Conservation (phyloP, 2,797 vertebrate species). For the Pogonophryne albipinna region DNA sequence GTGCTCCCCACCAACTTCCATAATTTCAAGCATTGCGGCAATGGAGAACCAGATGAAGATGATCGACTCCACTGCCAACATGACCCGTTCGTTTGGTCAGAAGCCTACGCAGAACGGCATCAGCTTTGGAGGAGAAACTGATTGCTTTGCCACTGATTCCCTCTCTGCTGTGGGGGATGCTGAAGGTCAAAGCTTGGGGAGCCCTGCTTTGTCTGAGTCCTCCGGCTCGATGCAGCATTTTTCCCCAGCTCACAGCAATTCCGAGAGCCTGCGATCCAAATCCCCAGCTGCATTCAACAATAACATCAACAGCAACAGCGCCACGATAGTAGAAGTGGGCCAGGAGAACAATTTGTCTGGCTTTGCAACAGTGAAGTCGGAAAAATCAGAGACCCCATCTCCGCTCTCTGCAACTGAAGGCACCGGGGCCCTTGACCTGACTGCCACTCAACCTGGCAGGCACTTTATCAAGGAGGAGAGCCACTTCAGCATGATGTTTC, state of each 20-base stretch:
- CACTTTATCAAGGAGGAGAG: conserved; percentile 95
- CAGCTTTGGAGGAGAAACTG: conserved; percentile 86
- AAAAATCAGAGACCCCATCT: conserved; percentile 95
- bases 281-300: conserved; percentile 87
- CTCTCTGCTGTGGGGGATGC: conserved; percentile 90
- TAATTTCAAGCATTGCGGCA: conserved; percentile 97
- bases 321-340: conserved; percentile 84
- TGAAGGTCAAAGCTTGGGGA: conserved; percentile 94
- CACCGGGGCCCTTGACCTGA: conserved; percentile 95
- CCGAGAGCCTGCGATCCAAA: conserved; percentile 93
- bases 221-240: conserved; percentile 94
- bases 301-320: conserved; percentile 77
- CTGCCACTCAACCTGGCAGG: conserved; percentile 91
- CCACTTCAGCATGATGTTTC: conserved; percentile 98
- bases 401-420: conserved; percentile 88
- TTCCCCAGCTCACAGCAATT: conserved; percentile 92
- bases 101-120: conserved; percentile 91
- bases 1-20: conserved; percentile 90
- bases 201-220: conserved; percentile 95
- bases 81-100: conserved; percentile 87
- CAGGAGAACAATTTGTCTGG: conserved; percentile 84
- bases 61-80: conserved; percentile 94
- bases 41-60: conserved; percentile 99
- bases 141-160: conserved; percentile 93
- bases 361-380: conserved; percentile 92